These are phyloP conservation scores for Coecobrya sp. DNA, from an alignment of 2,888 invertebrate species.

Conservation along the genomic window DNA sequence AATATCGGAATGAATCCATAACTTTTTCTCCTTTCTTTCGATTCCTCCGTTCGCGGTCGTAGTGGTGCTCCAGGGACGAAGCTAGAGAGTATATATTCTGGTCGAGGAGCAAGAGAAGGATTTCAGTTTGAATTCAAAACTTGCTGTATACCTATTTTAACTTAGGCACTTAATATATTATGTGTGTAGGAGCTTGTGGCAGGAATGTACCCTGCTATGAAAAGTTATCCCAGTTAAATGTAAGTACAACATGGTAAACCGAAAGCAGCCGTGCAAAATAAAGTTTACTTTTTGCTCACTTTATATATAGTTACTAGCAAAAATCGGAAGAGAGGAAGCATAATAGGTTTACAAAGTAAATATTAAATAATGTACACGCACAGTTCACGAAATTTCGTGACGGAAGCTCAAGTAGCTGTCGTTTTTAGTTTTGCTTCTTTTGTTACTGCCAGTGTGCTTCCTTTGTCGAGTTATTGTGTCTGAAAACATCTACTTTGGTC, in stretches of 20 bases:
- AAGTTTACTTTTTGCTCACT: conserved; percentile 49
- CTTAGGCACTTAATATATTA: conserved; percentile 21
- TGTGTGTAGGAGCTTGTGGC: background rate
- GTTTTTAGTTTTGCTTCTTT: background rate
- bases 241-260: conserved; percentile 15
- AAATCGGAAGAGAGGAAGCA: background rate
- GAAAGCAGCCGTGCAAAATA: conserved; percentile 33
- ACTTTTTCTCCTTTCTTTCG: conserved; percentile 52
- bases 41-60: background rate
- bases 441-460: background rate
- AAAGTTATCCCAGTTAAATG: background rate
- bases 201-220: conserved; percentile 5
- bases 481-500: conserved; percentile 41
- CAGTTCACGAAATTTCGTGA: conserved; percentile 32
- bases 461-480: background rate
- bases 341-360: conserved; percentile 47
- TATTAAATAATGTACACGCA: conserved; percentile 33
- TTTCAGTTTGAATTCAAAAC: conserved; percentile 68
- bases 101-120: conserved; percentile 1
- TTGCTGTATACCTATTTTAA: conserved; percentile 8
- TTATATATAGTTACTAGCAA: background rate
- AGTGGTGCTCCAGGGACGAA: conserved; percentile 9
- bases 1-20: conserved; percentile 58
- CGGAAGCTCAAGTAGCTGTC: conserved; percentile 43
- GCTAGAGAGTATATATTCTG: background rate